Evolutionary conservation across 1,140 invertebrate genomes (phyloP).

Genomic region (Hycleus phaleratus): DNA sequence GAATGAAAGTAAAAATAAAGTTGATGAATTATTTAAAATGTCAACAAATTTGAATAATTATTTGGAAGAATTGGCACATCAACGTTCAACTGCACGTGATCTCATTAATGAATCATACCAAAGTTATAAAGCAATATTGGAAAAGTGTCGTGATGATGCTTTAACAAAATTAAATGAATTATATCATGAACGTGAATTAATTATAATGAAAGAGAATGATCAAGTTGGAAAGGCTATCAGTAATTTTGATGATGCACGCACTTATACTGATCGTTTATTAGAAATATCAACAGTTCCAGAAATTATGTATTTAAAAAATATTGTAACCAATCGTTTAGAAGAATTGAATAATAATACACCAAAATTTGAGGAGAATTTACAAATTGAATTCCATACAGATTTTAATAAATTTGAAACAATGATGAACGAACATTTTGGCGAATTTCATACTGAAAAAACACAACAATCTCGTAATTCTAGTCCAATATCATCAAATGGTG

Average conservation of each 20-base stretch:
- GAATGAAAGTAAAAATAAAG: constrained; percentile 61
- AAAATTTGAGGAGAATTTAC: constrained; percentile 66
- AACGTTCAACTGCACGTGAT: constrained; percentile 77
- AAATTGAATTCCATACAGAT: constrained; percentile 76
- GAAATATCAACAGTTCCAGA: constrained; percentile 76
- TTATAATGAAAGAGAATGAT: constrained; percentile 60
- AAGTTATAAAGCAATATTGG: constrained; percentile 73
- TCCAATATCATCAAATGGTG: background rate
- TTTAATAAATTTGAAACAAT: constrained; percentile 66
- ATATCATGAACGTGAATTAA: constrained; percentile 76
- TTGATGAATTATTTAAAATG: constrained; percentile 66
- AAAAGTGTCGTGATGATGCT: constrained; percentile 66
- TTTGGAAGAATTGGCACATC: constrained; percentile 75
- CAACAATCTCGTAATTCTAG: constrained; percentile 7
- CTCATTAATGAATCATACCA: constrained; percentile 79
- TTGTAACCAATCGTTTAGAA: constrained; percentile 65
- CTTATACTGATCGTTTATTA: constrained; percentile 69
- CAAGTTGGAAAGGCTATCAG: constrained; percentile 56
- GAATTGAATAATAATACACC: constrained; percentile 72
- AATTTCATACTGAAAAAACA: constrained; percentile 54
- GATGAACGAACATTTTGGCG: constrained; percentile 62
- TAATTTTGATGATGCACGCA: constrained; percentile 68
- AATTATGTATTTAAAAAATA: constrained; percentile 70
- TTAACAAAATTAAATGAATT: constrained; percentile 69
- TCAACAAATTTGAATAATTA: constrained; percentile 64